phyloP scores from a whole-genome alignment of 2,113 vertebrate genomes.

The Cavia aperea region DNA sequence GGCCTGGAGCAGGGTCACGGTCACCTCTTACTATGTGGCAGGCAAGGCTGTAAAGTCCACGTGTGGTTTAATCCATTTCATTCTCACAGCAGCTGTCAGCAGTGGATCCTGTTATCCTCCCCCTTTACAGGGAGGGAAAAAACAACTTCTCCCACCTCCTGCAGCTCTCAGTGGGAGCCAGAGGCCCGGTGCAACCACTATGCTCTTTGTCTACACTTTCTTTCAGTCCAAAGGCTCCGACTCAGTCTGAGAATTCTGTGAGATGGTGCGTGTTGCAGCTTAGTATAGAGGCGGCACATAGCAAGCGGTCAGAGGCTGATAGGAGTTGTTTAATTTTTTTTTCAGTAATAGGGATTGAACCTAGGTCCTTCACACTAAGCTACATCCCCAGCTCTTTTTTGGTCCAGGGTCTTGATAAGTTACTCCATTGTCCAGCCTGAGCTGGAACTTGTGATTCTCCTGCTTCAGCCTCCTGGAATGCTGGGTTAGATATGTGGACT shows the following conservation, averaged over 20 bases:
- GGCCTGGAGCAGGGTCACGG: rapidly evolving
- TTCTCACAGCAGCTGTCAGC: neutral
- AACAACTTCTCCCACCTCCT: neutral
- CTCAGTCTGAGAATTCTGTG: too few species aligned
- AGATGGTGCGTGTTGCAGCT: too few species aligned
- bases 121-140: neutral
- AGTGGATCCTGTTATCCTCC: neutral
- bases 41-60: neutral
- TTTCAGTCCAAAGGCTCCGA: rapidly evolving
- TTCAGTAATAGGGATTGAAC: neutral
- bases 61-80: neutral
- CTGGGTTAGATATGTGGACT: neutral
- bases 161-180: too few species aligned
- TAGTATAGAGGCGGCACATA: neutral
- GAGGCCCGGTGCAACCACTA: neutral
- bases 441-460: neutral
- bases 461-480: neutral
- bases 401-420: neutral
- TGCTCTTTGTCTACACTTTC: neutral
- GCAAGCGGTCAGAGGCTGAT: rapidly evolving
- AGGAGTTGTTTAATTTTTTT: neutral
- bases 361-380: neutral
- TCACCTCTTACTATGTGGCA: neutral
- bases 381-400: neutral
- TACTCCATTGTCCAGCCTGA: neutral